Base-by-base conservation (phyloP, 2,113 vertebrate genomes). In the Callionymus lyra region DNA sequence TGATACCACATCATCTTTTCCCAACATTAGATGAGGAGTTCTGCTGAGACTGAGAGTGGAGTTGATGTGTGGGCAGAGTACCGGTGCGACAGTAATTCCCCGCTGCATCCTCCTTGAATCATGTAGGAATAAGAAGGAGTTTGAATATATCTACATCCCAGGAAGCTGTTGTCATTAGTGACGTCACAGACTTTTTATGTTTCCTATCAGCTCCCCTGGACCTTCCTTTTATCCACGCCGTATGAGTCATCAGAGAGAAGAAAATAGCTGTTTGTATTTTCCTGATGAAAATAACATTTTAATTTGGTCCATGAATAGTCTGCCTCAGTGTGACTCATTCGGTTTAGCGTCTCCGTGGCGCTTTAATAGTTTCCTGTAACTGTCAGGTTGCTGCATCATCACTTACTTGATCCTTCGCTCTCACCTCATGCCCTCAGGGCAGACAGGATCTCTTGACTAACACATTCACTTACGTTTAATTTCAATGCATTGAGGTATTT, bases 201-300 rank as follows among this genome's bases (percentile, higher is more conserved):
- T 64, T 50, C 47, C 63, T 63, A 57, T 57, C 38, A 38, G 42
- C 54, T 63, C 57, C 47, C 53, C 44, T 16, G 50, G 19, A 47
- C 55, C 68, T 72, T 68, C 63, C 68, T n/a, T 76, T 60, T 74
- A 68, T 65, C 65, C 63, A 31, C 50, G 57, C 49, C 45, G 53
- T 49, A 41, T 55, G 41, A 39, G 41, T 9, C 54, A 40, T 69
- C n/a, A n/a, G 53, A 60, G 4, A 27, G 8, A 27, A 27, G 8
- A 27, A 27, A 27, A 27, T 8, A 27, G 21, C 21, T 27, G 21
- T 8, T 27, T 27, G 4, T 27, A 27, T 27, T 4, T 5, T 5
- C 21, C 8, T 27, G 21, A 27, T 27, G 21, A 27, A 27, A 27
- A 27, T 5, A 27, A 27, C 21, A 27, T 27, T 27, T 27, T 27